phyloP scores from a whole-genome alignment of 2,113 vertebrate genomes.

The Paraplagusia blochii region DNA sequence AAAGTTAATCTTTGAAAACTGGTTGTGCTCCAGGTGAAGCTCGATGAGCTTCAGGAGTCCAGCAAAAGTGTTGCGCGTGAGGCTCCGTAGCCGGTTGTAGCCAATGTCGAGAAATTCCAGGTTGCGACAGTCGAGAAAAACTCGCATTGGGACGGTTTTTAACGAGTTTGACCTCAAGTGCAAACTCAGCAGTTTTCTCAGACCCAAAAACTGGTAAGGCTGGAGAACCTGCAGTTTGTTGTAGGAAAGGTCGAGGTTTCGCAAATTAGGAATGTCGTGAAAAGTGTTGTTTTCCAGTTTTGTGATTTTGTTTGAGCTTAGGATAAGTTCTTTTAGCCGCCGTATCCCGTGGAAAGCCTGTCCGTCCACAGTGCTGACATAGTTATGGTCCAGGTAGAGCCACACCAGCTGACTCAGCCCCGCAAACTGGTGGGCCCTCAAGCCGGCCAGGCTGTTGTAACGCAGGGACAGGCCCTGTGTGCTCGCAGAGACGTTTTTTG shows the following conservation, averaged over 20 bases:
- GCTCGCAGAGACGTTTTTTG: conserved; percentile 90
- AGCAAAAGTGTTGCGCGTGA: conserved; percentile 92
- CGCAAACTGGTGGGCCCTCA: conserved; percentile 89
- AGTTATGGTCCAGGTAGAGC: conserved; percentile 98
- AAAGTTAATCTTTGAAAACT: conserved; percentile 96
- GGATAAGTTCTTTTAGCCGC: conserved; percentile 93
- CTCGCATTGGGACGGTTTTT: conserved; percentile 87
- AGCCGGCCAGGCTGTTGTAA: conserved; percentile 95
- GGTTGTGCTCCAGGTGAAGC: conserved; percentile 96
- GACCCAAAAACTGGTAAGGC: conserved; percentile 87
- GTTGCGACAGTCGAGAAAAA: conserved; percentile 96
- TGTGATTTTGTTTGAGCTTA: conserved; percentile 95
- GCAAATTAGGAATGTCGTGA: conserved; percentile 90
- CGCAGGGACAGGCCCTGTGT: conserved; percentile 93
- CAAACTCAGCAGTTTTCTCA: conserved; percentile 91
- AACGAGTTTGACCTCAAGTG: conserved; percentile 93
- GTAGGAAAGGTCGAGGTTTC: conserved; percentile 96
- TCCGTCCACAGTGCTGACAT: conserved; percentile 88
- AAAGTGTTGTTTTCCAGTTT: conserved; percentile 91
- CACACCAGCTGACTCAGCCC: conserved; percentile 94
- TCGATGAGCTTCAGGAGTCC: conserved; percentile 92
- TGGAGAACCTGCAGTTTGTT: conserved; percentile 91
- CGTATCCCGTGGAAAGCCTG: conserved; percentile 92
- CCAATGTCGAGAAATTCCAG: conserved; percentile 95
- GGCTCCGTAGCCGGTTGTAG: conserved; percentile 92